Percentiles rank a stretch among this genome's conserved stretches.
Evolutionary conservation across 2,797 vertebrate species (phyloP).

Genomic region (Anniella stebbinsi): DNA sequence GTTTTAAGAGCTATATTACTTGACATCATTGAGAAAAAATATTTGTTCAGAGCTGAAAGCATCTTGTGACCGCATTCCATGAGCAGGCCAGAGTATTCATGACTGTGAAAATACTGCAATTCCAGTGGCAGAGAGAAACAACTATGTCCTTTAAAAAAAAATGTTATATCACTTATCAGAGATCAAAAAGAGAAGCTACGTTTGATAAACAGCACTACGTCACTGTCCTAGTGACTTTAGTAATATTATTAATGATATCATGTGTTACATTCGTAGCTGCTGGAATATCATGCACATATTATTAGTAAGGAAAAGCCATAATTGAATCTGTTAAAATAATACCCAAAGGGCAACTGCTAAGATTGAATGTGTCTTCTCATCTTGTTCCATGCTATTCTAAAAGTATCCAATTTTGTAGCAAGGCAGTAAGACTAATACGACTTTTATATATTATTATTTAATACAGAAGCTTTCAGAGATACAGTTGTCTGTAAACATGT

Average conservation of each 20-base stretch:
- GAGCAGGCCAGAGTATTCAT: neutral
- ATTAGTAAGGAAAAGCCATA: constrained; percentile 3
- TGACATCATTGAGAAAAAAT: constrained; percentile 12
- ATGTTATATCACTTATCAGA: constrained; percentile 22
- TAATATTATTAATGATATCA: neutral
- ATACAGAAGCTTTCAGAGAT: constrained; percentile 15
- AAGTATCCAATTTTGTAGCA: constrained; percentile 39
- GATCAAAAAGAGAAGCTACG: neutral
- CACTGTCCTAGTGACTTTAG: neutral
- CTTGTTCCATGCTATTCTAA: constrained; percentile 35
- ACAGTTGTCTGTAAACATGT: constrained; percentile 16
- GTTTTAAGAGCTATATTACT: neutral
- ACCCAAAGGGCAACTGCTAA: neutral
- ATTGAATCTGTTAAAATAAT: constrained; percentile 16
- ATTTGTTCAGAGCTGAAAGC: constrained; percentile 1
- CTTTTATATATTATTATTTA: constrained; percentile 34
- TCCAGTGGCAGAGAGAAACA: constrained; percentile 17
- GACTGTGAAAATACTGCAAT: neutral
- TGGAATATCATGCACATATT: constrained; percentile 8
- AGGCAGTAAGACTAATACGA: constrained; percentile 44
- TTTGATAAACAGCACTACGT: neutral
- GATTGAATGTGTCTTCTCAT: constrained; percentile 4
- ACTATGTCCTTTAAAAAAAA: constrained; percentile 6
- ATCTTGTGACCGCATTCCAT: constrained; percentile 3
- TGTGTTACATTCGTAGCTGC: constrained; percentile 1